Conservation (phyloP, 2,113 vertebrate species). For the Sapajus apella region DNA sequence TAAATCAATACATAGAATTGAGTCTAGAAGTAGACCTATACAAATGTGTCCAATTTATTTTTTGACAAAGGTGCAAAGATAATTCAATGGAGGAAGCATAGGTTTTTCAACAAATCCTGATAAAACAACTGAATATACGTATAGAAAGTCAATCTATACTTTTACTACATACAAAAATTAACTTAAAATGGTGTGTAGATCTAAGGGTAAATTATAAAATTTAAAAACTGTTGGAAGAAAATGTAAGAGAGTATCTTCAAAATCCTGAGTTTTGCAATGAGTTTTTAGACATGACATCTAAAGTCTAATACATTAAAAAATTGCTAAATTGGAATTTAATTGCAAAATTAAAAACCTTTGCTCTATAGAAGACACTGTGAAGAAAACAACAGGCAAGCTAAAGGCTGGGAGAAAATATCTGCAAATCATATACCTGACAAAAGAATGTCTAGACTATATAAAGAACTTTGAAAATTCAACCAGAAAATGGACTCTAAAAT, state of each 20-base stretch:
- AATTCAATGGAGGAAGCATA: neutral
- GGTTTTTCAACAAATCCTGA: neutral
- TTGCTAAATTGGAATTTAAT: neutral
- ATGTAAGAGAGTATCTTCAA: neutral
- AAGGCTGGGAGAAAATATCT: neutral
- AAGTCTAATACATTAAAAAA: neutral
- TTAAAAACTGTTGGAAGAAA: neutral
- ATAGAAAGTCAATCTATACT: neutral
- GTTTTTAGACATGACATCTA: neutral
- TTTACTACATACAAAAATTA: neutral
- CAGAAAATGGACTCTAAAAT: neutral
- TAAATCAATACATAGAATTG: neutral
- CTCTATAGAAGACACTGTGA: neutral
- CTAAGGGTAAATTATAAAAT: neutral
- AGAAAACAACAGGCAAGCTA: neutral
- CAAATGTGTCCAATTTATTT: neutral
- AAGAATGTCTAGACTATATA: neutral
- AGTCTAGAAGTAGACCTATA: neutral
- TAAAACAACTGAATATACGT: neutral
- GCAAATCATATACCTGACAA: neutral
- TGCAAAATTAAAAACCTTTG: neutral
- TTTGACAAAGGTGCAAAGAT: neutral
- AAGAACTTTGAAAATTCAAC: conserved; percentile 1
- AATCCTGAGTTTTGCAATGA: neutral
- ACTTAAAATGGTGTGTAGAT: neutral